phyloP scores from a whole-genome alignment of 2,797 vertebrate genomes.

The Pterois miles region DNA sequence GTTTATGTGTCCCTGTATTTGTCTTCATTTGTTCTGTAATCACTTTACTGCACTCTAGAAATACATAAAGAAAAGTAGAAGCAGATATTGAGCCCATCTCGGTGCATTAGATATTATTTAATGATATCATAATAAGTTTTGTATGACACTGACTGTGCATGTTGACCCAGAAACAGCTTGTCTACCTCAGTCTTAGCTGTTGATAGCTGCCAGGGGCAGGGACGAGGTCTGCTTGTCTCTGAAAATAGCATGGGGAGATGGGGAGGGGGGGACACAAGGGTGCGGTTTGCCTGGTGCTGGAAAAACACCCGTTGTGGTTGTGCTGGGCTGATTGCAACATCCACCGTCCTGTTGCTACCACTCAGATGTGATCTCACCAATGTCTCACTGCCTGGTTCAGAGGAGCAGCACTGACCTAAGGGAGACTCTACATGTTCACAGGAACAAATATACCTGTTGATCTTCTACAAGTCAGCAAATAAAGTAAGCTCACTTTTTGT shows the following conservation, averaged over 20 bases:
- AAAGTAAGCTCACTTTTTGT: conserved; percentile 35
- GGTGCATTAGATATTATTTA: neutral
- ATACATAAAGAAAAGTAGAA: neutral
- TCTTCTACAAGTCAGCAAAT: neutral
- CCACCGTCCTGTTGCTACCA: conserved; percentile 42
- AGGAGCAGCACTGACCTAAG: neutral
- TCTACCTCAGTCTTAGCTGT: neutral
- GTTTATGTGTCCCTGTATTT: neutral
- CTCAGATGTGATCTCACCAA: conserved; percentile 46
- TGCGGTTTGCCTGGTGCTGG: conserved; percentile 12
- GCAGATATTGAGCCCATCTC: neutral
- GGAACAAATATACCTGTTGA: conserved; percentile 17
- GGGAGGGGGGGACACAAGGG: conserved; percentile 61
- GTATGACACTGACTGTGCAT: neutral
- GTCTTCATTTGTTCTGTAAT: neutral
- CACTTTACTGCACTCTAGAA: neutral
- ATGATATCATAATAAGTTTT: neutral
- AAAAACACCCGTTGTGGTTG: conserved; percentile 67
- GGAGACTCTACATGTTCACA: neutral
- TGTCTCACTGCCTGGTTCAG: conserved; percentile 19
- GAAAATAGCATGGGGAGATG: conserved; percentile 77
- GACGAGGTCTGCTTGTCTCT: conserved; percentile 55
- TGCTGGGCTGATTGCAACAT: conserved; percentile 72
- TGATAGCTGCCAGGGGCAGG: conserved; percentile 21
- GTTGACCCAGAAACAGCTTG: conserved; percentile 25